Base-by-base conservation (phyloP, 2,797 vertebrate species). In the Catharus ustulatus region DNA sequence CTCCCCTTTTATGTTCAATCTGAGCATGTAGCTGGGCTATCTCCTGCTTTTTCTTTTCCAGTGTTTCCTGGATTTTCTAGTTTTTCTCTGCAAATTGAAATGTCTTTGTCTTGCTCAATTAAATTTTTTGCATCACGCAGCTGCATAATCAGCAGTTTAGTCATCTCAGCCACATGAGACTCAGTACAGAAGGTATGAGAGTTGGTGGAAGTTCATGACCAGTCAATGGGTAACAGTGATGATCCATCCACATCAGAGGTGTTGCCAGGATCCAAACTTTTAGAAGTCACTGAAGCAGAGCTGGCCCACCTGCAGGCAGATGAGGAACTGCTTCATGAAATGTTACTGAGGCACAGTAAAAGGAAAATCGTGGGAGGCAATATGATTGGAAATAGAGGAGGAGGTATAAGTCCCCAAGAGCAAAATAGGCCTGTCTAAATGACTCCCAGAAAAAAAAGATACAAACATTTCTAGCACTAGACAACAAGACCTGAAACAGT, bases 21-120 rank as follows among this genome's bases (percentile, higher is more conserved):
- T 94, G 96, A 95, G 97, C 97, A 52, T 98, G 98, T n/a, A 99
- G 97, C 84, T 99, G 98, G 38, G 98, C 98, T 17, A 99, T 98
- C 96, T 99, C 99, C 36, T 99, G 99, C 97, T 99, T 99, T 94
- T 99, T 99, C 97, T 99, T 98, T 97, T 99, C 98, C 95, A 99
- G 76, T 0, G 98, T 99, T 97, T 99, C 99, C 12, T 99, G 98
- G 99, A 99, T 99, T 96, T 99, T 98, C 19, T 98, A 96, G 95
- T 99, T 99, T n/a, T 99, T 99, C 97, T 99, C 98, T 71, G 99
- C 98, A 29, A 72, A 99, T 98, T 57, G 99, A 98, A 98, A 99
- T 99, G 66, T 98, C 99, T 98, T 99, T 99, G 98, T 99, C 99
- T 98, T 99, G 98, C 91, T 99, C 99, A 95, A 98, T 98, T 82